These are phyloP conservation scores for Drosophila aldrichi DNA, from an alignment of 2,888 invertebrate species.

Conservation along the genomic window DNA sequence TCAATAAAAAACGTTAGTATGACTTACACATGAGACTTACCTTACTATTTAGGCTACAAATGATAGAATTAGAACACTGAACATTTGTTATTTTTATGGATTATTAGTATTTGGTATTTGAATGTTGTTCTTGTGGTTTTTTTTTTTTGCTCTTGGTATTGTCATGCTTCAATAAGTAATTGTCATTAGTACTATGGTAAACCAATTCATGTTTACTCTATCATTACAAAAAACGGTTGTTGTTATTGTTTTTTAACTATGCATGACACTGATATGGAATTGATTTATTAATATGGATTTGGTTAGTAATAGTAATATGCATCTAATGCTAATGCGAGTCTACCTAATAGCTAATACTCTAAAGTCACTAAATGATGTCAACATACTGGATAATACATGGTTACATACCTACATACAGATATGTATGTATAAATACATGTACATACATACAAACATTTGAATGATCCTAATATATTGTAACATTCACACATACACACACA, in stretches of 20 bases:
- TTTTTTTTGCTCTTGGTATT: not conserved
- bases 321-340: conserved; percentile 1
- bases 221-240: not conserved
- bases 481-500: not conserved
- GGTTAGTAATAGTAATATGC: not conserved
- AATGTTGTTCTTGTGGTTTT: conserved; percentile 1
- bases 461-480: too few species aligned
- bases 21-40: conserved; percentile 38
- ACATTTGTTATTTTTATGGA: conserved; percentile 17
- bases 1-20: conserved; percentile 11
- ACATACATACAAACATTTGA: too few species aligned
- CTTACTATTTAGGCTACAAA: conserved; percentile 39
- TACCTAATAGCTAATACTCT: conserved; percentile 8
- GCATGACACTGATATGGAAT: conserved; percentile 6
- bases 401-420: conserved; percentile 11
- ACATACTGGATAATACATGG: conserved; percentile 5
- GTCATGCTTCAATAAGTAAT: conserved; percentile 25
- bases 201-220: conserved; percentile 10
- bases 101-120: conserved; percentile 12
- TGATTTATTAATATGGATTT: conserved; percentile 1
- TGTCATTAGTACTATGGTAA: conserved; percentile 3
- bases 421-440: conserved; percentile 9
- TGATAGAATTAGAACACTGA: conserved; percentile 23
- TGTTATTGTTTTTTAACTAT: not conserved
- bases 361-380: conserved; percentile 2